Conservation (phyloP, 2,113 vertebrate genomes). For the Heptranchias perlo region DNA sequence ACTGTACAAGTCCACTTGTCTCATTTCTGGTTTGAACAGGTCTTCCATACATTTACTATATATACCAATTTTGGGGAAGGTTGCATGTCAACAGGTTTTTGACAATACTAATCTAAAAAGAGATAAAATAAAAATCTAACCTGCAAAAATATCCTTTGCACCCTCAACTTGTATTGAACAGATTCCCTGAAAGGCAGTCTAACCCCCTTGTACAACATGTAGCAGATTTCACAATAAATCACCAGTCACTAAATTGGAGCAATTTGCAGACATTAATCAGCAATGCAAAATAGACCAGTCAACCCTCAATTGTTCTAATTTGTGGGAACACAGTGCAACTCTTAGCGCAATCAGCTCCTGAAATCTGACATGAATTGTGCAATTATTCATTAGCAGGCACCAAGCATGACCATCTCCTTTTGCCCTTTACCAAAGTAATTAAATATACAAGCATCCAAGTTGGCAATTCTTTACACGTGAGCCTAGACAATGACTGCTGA, state of each 20-base stretch:
- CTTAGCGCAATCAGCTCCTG: neutral
- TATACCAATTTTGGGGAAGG: neutral
- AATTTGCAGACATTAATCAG: neutral
- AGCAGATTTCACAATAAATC: neutral
- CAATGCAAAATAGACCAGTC: neutral
- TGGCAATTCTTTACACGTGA: too few species aligned
- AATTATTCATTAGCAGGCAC: constrained; percentile 1
- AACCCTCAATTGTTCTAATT: neutral
- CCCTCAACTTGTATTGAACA: neutral
- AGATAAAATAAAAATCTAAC: neutral
- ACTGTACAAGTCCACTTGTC: neutral
- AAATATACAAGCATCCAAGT: neutral
- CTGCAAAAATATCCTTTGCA: neutral
- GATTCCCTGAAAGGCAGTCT: neutral
- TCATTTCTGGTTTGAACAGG: neutral
- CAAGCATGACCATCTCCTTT: neutral
- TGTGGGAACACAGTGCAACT: neutral
- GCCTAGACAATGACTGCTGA: too few species aligned
- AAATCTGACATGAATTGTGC: neutral
- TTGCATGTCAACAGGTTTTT: neutral
- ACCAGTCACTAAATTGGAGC: neutral
- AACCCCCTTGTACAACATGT: neutral
- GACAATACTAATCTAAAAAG: neutral
- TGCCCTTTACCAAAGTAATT: neutral
- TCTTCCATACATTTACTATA: neutral